Conservation (phyloP, 37 sponge, comb jelly and placozoan species). For the Trichoplax adhaerens region DNA sequence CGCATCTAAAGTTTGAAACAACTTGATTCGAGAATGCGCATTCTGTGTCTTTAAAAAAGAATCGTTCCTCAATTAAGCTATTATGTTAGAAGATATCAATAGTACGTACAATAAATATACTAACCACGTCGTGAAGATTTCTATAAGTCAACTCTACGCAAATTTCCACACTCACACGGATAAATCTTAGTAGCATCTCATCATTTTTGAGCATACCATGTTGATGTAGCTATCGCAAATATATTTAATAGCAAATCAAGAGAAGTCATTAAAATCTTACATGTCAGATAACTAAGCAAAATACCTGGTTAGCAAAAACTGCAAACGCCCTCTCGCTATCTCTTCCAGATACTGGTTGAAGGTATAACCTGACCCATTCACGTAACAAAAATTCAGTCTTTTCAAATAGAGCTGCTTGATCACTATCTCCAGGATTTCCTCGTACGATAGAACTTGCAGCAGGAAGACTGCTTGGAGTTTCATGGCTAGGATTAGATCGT, state of each 20-base stretch:
- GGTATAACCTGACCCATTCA: constrained; percentile 90
- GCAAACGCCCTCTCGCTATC: constrained; percentile 81
- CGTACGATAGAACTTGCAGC: no score
- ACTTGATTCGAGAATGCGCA: constrained; percentile 29
- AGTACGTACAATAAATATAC: neutral
- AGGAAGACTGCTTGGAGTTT: no score
- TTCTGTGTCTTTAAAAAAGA: neutral
- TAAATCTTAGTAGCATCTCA: constrained; percentile 82
- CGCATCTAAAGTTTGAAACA: constrained; percentile 95
- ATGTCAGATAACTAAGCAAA: constrained; percentile 2
- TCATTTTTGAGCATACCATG: constrained; percentile 89
- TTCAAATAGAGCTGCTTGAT: no score
- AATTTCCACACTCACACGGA: constrained; percentile 90
- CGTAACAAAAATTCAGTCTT: constrained; percentile 58
- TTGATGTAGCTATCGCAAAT: constrained; percentile 59
- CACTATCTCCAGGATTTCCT: no score
- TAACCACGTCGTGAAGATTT: constrained; percentile 61
- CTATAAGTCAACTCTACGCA: constrained; percentile 94
- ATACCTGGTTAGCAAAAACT: constrained; percentile 66
- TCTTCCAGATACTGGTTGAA: constrained; percentile 62
- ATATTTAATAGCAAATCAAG: constrained; percentile 4
- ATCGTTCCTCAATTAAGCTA: no score
- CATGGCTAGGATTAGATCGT: no score
- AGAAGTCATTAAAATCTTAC: constrained; percentile 1
- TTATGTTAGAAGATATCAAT: no score